Evolutionary conservation across 2,888 invertebrate genomes (phyloP).

Genomic region (Disparrhopalites patrizii): DNA sequence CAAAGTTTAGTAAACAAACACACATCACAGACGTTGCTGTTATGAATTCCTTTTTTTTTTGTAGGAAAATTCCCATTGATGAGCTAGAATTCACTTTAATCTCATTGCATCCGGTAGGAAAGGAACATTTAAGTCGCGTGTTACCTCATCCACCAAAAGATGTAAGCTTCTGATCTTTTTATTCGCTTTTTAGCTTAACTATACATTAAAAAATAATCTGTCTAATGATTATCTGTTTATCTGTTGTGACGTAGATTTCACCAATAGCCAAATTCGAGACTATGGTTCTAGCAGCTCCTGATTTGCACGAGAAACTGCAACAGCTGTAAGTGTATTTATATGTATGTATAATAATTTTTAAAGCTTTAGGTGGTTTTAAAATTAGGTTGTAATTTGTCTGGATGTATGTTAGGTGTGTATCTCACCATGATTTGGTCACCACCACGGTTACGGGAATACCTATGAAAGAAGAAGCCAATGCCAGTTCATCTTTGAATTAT

Average conservation of each 20-base stretch:
- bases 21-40: not conserved
- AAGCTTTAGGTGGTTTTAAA: not conserved
- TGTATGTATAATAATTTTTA: slow-evolving; percentile 7
- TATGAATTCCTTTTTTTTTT: slow-evolving; percentile 17
- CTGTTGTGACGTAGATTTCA: slow-evolving; percentile 30
- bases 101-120: slow-evolving; percentile 79
- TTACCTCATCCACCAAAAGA: slow-evolving; percentile 50
- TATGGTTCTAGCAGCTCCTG: slow-evolving; percentile 20
- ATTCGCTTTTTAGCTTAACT: too few relatives aligned
- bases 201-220: too few relatives aligned
- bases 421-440: slow-evolving; percentile 85
- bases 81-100: slow-evolving; percentile 86
- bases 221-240: too few relatives aligned
- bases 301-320: slow-evolving; percentile 9
- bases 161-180: too few relatives aligned
- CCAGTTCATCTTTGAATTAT: slow-evolving; percentile 95
- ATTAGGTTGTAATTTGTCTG: not conserved
- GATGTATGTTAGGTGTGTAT: slow-evolving; percentile 32
- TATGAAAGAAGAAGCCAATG: slow-evolving; percentile 99
- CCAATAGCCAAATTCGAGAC: slow-evolving; percentile 34
- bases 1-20: not conserved
- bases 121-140: slow-evolving; percentile 64
- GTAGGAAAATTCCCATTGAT: slow-evolving; percentile 67
- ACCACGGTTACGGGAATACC: slow-evolving; percentile 98
- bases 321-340: slow-evolving; percentile 10